Base-by-base conservation (phyloP, 2,113 vertebrate genomes). In the Cololabis saira region DNA sequence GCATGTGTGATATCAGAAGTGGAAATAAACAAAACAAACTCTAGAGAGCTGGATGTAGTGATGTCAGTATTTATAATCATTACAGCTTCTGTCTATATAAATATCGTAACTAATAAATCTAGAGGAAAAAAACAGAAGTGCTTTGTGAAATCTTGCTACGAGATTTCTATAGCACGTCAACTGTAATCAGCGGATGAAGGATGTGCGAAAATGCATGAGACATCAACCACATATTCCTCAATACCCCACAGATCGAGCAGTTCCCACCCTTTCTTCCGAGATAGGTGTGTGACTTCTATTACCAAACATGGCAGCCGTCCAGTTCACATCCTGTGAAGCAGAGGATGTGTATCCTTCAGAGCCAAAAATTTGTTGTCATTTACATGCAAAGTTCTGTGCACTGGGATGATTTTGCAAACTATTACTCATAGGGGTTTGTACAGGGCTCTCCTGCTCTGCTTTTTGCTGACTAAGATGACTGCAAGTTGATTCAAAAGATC, bases 261-360 rank as follows among this genome's bases (percentile, higher is more conserved):
- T 3, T 52, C 16, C 59, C 60, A 62, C 33, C 59, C 51, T 59
- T 42, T 56, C 65, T 44, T 69, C 13, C 62, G 22, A 51, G 2
- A 53, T 48, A 58, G 9, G 0, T 22, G 3, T 10, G 68, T 11
- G 6, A 57, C 52, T 16, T 52, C 2, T 8, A 51, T 62, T 21
- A 68, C 76, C 58, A 61, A 67, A 50, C 47, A 81, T 54, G 77
- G 75, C 17, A 27, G 51, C 1, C 21, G 11, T 42, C 3, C 12
- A 19, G 9, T 43, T 15, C 17, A 19, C 5, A 44, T 44, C 1
- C 11, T 47, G 12, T 27, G 12, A 22, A 6, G 40, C 4, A 59
- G 2, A 12, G 0, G n/a, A n/a, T n/a, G n/a, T 43, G 11, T 19
- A 14, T 40, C 58, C 22, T 51, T 22, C 43, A 24, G 8, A 15